A percentile compares a stretch with the other conserved stretches of the same genome.
phyloP scores from a whole-genome alignment of 2,113 vertebrate species.

The Sorex araneus region DNA sequence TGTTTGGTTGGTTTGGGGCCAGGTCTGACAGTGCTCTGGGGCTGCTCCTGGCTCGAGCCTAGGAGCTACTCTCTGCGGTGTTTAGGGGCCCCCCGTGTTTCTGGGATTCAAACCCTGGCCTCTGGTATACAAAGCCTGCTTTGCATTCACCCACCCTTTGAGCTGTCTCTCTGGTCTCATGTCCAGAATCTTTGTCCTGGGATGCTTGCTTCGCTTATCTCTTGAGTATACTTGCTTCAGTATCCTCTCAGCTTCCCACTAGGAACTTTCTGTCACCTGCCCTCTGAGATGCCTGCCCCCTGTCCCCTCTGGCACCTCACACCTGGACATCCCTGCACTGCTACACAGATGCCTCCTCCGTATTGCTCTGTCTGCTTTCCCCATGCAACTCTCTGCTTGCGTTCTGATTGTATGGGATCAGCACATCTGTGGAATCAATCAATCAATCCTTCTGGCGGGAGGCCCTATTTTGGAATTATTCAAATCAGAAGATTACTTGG shows the following conservation, averaged over 20 bases:
- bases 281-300: too few relatives aligned
- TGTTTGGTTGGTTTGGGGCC: too few relatives aligned
- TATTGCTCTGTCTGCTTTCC: background rate
- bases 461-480: background rate
- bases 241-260: background rate
- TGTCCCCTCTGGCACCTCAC: too few relatives aligned
- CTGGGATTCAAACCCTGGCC: too few relatives aligned
- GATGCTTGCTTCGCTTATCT: background rate
- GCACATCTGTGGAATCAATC: background rate
- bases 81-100: too few relatives aligned
- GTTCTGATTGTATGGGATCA: background rate
- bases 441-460: background rate
- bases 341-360: accelerated
- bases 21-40: too few relatives aligned
- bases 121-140: background rate
- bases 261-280: background rate
- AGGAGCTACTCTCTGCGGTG: too few relatives aligned
- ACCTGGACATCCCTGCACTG: background rate
- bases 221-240: background rate
- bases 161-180: background rate
- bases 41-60: too few relatives aligned
- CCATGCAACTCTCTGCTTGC: background rate
- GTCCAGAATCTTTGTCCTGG: background rate
- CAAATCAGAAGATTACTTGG: background rate
- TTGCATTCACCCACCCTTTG: too few relatives aligned